phyloP scores from a whole-genome alignment of 23 tunicate genomes.

The Halocynthia roretzi region DNA sequence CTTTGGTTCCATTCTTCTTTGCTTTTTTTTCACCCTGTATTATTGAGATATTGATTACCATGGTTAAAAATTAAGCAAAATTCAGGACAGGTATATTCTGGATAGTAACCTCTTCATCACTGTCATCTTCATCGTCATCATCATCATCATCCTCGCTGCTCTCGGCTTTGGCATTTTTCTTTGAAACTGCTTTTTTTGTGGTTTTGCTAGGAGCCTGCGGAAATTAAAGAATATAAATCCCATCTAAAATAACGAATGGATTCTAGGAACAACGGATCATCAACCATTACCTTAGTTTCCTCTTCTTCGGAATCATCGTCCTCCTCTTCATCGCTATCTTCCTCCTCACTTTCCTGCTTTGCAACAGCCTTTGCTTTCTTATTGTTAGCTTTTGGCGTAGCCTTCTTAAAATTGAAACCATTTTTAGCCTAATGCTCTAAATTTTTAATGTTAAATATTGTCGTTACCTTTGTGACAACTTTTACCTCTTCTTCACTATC shows the following conservation, averaged over 20 bases:
- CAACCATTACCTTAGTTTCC: not conserved
- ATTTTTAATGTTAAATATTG: not conserved
- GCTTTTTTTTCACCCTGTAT: no score
- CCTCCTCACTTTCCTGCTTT: constrained; percentile 7
- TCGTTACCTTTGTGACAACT: not conserved
- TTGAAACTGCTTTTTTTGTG: no score
- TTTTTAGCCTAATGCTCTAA: not conserved
- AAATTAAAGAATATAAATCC: no score
- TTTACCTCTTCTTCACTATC: constrained; percentile 21
- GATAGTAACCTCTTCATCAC: not conserved
- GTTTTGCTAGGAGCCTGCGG: no score
- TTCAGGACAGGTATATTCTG: no score
- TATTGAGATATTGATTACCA: no score
- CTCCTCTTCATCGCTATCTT: constrained; percentile 21
- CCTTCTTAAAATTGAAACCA: not conserved
- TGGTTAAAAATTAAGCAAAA: no score
- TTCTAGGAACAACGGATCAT: no score
- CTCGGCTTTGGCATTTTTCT: not conserved
- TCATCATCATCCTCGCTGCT: constrained; percentile 7
- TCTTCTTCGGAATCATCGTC: constrained; percentile 32
- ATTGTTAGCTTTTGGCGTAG: not conserved
- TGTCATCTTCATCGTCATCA: constrained; percentile 8
- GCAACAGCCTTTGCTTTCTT: not conserved
- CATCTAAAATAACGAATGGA: no score
- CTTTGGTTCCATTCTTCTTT: no score